These are phyloP conservation scores for Drosophila teissieri DNA, from an alignment of 1,140 invertebrate species.

Conservation along the genomic window DNA sequence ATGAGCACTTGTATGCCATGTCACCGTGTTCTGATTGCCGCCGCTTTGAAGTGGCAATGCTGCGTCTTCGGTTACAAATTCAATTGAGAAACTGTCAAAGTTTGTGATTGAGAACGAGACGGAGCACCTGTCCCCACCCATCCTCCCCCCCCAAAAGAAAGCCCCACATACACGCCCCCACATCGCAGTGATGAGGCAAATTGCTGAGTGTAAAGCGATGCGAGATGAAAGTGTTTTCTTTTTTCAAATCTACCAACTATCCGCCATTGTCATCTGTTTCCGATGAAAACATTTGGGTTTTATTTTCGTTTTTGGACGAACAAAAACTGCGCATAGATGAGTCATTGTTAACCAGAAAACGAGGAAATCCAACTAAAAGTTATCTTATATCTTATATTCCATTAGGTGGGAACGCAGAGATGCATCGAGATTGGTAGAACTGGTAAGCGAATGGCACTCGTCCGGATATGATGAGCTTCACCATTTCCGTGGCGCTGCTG, in stretches of 20 bases:
- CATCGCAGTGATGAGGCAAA: conserved; percentile 24
- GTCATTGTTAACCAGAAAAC: neutral
- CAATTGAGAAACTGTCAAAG: conserved; percentile 76
- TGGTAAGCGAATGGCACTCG: conserved; percentile 78
- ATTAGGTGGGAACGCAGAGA: neutral
- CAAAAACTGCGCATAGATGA: conserved; percentile 9
- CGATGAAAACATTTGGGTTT: conserved; percentile 71
- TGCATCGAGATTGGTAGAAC: neutral
- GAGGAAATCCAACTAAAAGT: neutral
- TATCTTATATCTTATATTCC: neutral
- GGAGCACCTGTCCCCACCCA: conserved; percentile 35
- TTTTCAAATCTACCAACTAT: neutral
- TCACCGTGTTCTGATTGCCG: conserved; percentile 3
- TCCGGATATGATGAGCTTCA: conserved; percentile 73
- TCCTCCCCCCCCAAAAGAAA: conserved; percentile 13
- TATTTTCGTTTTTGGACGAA: conserved; percentile 44
- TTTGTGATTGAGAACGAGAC: conserved; percentile 24
- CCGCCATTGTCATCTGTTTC: conserved; percentile 30
- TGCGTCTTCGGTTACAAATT: conserved; percentile 76
- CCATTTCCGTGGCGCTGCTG: conserved; percentile 75
- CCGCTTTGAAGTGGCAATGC: conserved; percentile 70
- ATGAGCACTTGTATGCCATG: no score
- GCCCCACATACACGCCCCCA: neutral
- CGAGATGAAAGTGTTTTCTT: conserved; percentile 73
- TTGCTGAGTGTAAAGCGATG: conserved; percentile 60